A percentile compares a stretch with the other conserved stretches of the same genome.
Conservation (phyloP, 2,888 invertebrate genomes). For the Copidosoma aretas region DNA sequence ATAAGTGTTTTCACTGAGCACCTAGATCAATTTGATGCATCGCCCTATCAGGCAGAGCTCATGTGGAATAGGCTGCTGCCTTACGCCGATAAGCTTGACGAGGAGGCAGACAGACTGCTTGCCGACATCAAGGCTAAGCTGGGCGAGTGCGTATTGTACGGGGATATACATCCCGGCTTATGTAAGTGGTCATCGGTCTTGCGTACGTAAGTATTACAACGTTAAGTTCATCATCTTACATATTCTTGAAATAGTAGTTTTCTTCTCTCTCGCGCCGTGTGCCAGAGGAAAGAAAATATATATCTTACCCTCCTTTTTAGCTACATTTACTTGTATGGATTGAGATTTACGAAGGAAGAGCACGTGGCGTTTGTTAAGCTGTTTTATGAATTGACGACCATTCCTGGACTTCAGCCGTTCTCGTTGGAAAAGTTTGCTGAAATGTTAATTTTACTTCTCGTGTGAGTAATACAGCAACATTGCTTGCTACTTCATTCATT, state of each 20-base stretch:
- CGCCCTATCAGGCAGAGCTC: conserved; percentile 27
- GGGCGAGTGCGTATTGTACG: conserved; percentile 75
- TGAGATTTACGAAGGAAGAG: conserved; percentile 89
- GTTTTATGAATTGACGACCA: conserved; percentile 76
- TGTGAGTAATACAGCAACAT: conserved; percentile 26
- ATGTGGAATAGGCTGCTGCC: conserved; percentile 26
- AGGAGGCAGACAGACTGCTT: conserved; percentile 74
- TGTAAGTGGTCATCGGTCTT: conserved; percentile 19
- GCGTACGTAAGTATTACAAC: conserved; percentile 14
- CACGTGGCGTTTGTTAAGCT: conserved; percentile 83
- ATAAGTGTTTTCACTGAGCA: conserved; percentile 23
- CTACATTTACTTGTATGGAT: conserved; percentile 82
- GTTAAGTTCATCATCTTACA: too few species aligned
- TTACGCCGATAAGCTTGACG: conserved; percentile 65
- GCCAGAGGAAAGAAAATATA: too few species aligned
- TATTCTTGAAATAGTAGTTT: not conserved
- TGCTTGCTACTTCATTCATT: not conserved
- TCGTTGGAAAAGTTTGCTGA: conserved; percentile 20
- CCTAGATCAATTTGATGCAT: conserved; percentile 13
- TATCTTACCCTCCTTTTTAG: conserved; percentile 65
- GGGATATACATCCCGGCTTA: conserved; percentile 68
- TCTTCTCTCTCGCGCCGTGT: not conserved
- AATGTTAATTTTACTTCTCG: conserved; percentile 36
- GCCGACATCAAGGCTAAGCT: conserved; percentile 81
- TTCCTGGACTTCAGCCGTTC: conserved; percentile 69